Conservation (phyloP, 2,113 vertebrate genomes). For the Megaceryle torquata region DNA sequence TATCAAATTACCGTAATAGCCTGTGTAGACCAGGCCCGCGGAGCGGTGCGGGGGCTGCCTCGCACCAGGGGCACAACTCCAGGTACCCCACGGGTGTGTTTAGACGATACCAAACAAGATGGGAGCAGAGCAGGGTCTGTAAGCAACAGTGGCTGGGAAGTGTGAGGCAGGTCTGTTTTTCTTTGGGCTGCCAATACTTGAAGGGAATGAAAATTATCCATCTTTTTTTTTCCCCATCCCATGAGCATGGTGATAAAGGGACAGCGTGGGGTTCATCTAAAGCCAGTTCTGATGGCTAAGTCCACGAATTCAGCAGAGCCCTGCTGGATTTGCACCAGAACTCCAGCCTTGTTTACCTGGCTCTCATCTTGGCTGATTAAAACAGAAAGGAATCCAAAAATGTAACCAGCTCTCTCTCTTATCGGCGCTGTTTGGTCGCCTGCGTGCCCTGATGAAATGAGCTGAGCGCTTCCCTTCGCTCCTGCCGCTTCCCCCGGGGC, state of each 20-base stretch:
- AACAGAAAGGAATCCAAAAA: background rate
- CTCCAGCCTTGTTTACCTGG: background rate
- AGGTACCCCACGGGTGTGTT: accelerated
- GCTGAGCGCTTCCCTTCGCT: background rate
- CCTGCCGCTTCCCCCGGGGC: background rate
- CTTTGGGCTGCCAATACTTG: background rate
- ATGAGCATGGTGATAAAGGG: background rate
- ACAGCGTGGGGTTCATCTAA: too few species aligned
- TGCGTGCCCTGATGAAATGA: background rate
- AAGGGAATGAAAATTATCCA: background rate
- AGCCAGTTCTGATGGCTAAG: background rate
- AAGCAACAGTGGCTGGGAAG: background rate
- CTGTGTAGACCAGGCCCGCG: conserved; percentile 54
- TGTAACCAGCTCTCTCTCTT: accelerated
- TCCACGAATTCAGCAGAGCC: background rate
- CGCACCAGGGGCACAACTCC: accelerated
- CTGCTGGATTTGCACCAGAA: background rate
- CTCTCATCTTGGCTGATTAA: background rate
- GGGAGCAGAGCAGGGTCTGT: background rate
- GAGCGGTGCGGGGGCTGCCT: background rate
- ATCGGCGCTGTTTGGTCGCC: accelerated
- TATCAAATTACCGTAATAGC: conserved; percentile 78
- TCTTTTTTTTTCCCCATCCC: background rate
- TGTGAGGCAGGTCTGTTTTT: background rate
- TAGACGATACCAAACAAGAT: accelerated